Evolutionary conservation across 2,888 invertebrate genomes (phyloP).

Genomic region (Apamea sordens): DNA sequence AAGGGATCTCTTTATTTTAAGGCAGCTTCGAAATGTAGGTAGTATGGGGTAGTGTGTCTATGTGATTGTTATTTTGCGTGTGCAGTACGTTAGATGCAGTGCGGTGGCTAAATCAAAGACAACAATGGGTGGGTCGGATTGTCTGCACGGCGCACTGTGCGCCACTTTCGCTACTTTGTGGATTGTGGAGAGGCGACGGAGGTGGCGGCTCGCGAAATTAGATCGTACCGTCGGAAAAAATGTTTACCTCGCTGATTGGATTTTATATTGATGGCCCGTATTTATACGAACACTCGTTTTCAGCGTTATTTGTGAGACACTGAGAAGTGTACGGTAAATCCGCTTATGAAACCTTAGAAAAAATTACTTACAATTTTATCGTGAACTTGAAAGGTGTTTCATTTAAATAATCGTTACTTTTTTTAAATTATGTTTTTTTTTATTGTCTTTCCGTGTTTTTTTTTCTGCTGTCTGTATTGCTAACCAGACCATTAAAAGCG

Average conservation of each 20-base stretch:
- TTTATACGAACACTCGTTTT: constrained; percentile 25
- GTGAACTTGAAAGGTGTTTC: neutral
- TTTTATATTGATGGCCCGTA: constrained; percentile 60
- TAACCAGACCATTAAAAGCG: constrained; percentile 85
- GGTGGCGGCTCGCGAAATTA: constrained; percentile 82
- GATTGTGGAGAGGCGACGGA: constrained; percentile 79
- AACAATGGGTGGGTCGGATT: constrained; percentile 84
- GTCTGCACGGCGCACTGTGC: constrained; percentile 84
- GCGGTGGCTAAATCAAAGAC: constrained; percentile 85
- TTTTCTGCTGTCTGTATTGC: constrained; percentile 79
- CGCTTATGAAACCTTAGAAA: constrained; percentile 13
- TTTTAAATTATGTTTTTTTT: neutral
- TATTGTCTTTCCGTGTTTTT: neutral
- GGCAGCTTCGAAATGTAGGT: neutral
- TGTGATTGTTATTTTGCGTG: constrained; percentile 52
- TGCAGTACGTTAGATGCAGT: constrained; percentile 57
- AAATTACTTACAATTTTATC: neutral
- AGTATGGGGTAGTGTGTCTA: constrained; percentile 8
- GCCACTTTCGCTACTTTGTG: constrained; percentile 87
- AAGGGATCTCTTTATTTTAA: constrained; percentile 28
- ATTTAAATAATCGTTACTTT: neutral
- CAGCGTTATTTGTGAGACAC: constrained; percentile 26
- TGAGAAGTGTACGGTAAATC: constrained; percentile 26
- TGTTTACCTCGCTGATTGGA: constrained; percentile 59
- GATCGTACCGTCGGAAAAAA: constrained; percentile 78